Conservation (phyloP, 2,113 vertebrate species). For the Lipophrys pholis region DNA sequence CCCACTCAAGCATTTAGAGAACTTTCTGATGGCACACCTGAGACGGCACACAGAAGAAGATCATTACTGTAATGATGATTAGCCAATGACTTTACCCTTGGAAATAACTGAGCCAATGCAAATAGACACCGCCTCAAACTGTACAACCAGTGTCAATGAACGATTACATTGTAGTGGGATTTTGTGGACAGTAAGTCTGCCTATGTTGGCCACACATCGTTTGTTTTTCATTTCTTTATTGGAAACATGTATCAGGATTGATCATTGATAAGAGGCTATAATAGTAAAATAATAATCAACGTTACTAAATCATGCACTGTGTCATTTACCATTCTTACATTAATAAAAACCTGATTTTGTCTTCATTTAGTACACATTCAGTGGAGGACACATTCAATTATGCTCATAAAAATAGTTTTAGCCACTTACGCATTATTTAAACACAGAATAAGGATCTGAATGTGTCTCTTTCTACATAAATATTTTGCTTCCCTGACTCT, state of each 20-base stretch:
- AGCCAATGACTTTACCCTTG: constrained; percentile 29
- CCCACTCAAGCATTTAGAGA: constrained; percentile 35
- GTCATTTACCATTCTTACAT: background rate
- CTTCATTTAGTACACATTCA: too few species aligned
- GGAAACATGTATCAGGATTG: background rate
- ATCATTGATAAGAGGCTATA: background rate
- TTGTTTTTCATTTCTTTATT: background rate
- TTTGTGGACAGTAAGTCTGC: background rate
- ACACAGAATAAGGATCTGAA: too few species aligned
- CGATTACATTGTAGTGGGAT: background rate
- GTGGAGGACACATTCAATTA: too few species aligned
- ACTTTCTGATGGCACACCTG: constrained; percentile 56
- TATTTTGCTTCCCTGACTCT: too few species aligned
- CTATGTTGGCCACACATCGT: background rate
- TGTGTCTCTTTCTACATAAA: too few species aligned
- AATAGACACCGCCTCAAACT: constrained; percentile 27
- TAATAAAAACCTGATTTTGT: background rate
- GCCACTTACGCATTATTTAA: too few species aligned
- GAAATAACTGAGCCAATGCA: constrained; percentile 28
- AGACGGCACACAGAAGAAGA: constrained; percentile 40
- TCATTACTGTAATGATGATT: constrained; percentile 53
- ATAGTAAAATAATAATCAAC: background rate
- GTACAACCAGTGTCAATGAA: constrained; percentile 10
- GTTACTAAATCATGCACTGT: background rate
- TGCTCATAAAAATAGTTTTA: too few species aligned